phyloP scores from a whole-genome alignment of 2,797 vertebrate genomes.

The Aphelocoma californica region DNA sequence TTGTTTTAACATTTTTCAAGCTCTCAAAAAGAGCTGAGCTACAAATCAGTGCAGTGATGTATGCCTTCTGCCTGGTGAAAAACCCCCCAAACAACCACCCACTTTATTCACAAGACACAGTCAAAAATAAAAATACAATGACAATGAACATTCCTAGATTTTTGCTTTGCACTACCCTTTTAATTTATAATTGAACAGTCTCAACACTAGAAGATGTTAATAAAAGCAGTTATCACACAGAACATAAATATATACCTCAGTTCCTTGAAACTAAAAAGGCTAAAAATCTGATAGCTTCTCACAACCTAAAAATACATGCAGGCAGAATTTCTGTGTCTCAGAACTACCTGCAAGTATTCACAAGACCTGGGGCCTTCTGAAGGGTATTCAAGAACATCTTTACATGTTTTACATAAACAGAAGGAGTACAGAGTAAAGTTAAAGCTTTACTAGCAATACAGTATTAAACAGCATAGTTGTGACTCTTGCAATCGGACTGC shows the following conservation, averaged over 20 bases:
- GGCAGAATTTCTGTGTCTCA: neutral
- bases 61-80: neutral
- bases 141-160: neutral
- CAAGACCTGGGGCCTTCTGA: neutral
- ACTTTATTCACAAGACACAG: neutral
- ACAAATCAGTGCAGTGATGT: conserved; percentile 39
- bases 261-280: neutral
- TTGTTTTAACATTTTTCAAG: conserved; percentile 65
- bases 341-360: neutral
- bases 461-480: neutral
- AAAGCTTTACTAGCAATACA: conserved; percentile 9
- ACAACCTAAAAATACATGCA: neutral
- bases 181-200: neutral
- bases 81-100: neutral
- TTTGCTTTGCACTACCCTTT: neutral
- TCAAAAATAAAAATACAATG: neutral
- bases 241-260: neutral
- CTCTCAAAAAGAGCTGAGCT: conserved; percentile 33
- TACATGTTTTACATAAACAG: neutral
- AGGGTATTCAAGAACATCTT: neutral
- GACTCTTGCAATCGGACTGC: neutral
- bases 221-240: neutral
- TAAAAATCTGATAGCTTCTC: neutral
- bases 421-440: neutral
- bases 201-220: neutral